Evolutionary conservation across 2,888 invertebrate species (phyloP), one percentile per base, ranked within the genome.

Genomic region (Dryomyza anilis): DNA sequence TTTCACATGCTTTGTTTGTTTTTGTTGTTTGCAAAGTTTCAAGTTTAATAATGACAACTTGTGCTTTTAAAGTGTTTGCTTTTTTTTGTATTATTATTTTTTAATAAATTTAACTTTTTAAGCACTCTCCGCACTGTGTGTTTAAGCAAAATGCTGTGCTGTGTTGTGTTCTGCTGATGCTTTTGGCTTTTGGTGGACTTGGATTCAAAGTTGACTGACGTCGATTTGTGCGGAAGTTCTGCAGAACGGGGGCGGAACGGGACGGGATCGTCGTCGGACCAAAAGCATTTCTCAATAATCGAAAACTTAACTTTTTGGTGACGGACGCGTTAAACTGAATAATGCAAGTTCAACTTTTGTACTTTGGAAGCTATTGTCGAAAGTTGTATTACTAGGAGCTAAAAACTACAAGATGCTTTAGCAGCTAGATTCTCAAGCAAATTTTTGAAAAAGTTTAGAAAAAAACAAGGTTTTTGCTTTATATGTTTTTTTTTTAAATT

Each of bases 371-470:
- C 78, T 78, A 78, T 74, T 74, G 72, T 75, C 76, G 76, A 80
- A 80, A 80, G 81, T 80, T 80, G 77, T 78, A 75, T 76, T 80
- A 76, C 79, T 80, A 78, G 80, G 80, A 77, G 80, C 80, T 79
- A 75, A 80, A 80, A 79, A 79, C 74, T 76, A 71, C 70, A 71
- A 75, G 74, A 75, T 73, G 76, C 76, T 79, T 80, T 80, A 79
- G 80, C 72, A 79, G 76, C 78, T 76, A 76, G 74, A 75, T 77
- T 61, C 59, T 64, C 64, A n/a, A 55, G 62, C 16, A 12, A 33
- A n/a, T 21, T 27, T 53, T 29, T 25, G 23, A 60, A 60, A 60
- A 60, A 50, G 50, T 60, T 58, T 46, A 45, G 23, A 29, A 60
- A 33, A 30, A 21, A 21, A 36, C 36, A 6, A 39, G 39, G 12